Evolutionary conservation across 2,888 invertebrate species (phyloP), one percentile per base, ranked within the genome.

Genomic region (Patella pellucida): DNA sequence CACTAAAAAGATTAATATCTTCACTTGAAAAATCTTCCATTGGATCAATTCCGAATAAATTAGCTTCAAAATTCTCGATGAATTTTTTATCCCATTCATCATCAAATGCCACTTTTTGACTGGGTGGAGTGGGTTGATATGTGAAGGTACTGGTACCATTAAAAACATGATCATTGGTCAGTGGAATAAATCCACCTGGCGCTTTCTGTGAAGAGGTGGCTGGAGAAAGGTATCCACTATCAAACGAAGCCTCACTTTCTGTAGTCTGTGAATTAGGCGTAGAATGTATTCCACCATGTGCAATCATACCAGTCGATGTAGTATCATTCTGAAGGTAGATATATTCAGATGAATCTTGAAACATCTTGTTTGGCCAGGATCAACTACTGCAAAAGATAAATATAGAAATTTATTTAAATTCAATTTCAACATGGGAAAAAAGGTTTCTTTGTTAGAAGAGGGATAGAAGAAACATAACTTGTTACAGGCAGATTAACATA

Each of bases 61-160:
- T 85, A 68, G 85, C 86, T 72, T 86, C 84, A 80, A 85, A 86
- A 72, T 81, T 81, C 2, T 84, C 80, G 72, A 86, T 81, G 70
- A 86, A 84, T 62, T 83, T 82, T 72, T 83, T 85, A 56, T 85
- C 86, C 85, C 85, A 85, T 19, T 84, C 85, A 67, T 85, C 84
- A 71, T 81, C 80, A 2, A 81, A 73, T 23, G 81, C 81, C 51
- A 76, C 73, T 50, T 79, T 76, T 41, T 76, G 73, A 16, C 14
- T 27, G 14, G 72, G 72, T 67, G 69, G 68, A 62, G 72, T 62
- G 19, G 62, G 62, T 23, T 62, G 62, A 23, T 19, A 12, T 19
- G 19, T 23, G 9, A 19, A 19, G 19, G 23, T 0, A 12, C 19
- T 14, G 9, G 62, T 62, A 23, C 19, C 12, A 11, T 23, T 23